Evolutionary conservation across 2,113 vertebrate genomes (phyloP), one percentile per base, ranked within the genome.

Genomic region (Ophthalmolycus amberensis): DNA sequence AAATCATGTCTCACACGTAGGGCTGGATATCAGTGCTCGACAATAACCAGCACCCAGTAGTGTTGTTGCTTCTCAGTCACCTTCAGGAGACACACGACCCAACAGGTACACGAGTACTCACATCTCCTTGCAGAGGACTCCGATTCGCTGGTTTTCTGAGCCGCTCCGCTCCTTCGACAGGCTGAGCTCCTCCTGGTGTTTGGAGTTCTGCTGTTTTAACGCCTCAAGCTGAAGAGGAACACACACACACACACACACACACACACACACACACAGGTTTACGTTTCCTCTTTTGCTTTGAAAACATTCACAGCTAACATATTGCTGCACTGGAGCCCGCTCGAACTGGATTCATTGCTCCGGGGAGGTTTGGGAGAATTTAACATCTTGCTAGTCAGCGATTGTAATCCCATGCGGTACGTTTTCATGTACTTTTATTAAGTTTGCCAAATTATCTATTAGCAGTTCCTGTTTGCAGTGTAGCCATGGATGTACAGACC

Each of bases 191-290:
- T 97, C 96, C 89, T 96, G 91, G 5, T 95, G 96, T 88, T 94
- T 96, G 88, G 95, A 91, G 92, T 96, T 97, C 93, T 97, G 96
- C 91, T 97, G 95, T 79, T 97, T 97, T 86, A 98, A 93, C 84
- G 93, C 88, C 67, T 98, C 96, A 78, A 98, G 90, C 98, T 99
- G 95, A 0, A 81, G 85, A 48, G 9, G 9, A 12, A 56, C 4
- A 82, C 22, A 83, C 58, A 88, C 27, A 78, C 54, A 25, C 48
- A 50, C 48, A 50, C 48, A 20, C 48, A 50, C 48, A 50, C 48
- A 50, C 48, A 50, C 48, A 22, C 48, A 50, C 48, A 50, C 44
- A 46, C 44, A 46, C 44, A 46, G 5, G 46, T 48, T 18, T 48
- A 5, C 3, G 5, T 15, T 15, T 16, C 3, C 16, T 40, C n/a